phyloP scores from a whole-genome alignment of 2,113 vertebrate species.

The Psettodes erumei region DNA sequence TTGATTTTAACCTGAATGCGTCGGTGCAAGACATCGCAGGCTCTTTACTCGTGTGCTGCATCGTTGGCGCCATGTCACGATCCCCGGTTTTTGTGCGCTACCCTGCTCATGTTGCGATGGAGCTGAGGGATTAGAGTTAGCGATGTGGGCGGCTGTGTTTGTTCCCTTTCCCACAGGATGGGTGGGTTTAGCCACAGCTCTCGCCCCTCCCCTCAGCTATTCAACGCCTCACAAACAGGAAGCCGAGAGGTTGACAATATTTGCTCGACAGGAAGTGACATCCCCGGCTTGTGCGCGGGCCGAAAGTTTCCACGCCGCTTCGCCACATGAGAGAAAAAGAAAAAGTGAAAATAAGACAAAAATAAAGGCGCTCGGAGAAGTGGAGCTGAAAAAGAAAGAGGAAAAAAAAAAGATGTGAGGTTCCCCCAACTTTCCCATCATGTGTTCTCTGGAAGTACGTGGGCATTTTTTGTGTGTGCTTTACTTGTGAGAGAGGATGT shows the following conservation, averaged over 20 bases:
- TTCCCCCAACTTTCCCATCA: slow-evolving; percentile 5
- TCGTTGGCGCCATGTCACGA: background rate
- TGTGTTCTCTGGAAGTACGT: slow-evolving; percentile 17
- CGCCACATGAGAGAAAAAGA: too few species aligned
- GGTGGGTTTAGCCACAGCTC: slow-evolving; percentile 30
- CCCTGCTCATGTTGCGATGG: background rate
- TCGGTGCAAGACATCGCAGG: background rate
- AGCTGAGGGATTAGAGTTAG: background rate
- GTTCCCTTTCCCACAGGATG: slow-evolving; percentile 50
- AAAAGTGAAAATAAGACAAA: background rate
- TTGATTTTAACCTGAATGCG: background rate
- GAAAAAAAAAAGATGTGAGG: background rate
- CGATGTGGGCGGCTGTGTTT: slow-evolving; percentile 29
- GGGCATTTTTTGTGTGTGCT: slow-evolving; percentile 7
- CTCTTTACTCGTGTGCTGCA: background rate
- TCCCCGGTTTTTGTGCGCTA: slow-evolving; percentile 1
- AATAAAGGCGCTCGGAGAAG: background rate
- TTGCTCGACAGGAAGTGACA: slow-evolving; percentile 54
- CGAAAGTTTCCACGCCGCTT: background rate
- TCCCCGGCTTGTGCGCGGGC: slow-evolving; percentile 19
- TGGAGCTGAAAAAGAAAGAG: background rate
- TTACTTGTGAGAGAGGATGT: slow-evolving; percentile 62
- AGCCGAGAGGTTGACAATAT: slow-evolving; percentile 41
- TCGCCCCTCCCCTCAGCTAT: slow-evolving; percentile 18
- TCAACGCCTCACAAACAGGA: slow-evolving; percentile 63